Base-by-base conservation (phyloP, 2,888 invertebrate species). In the Branchellion lobata region DNA sequence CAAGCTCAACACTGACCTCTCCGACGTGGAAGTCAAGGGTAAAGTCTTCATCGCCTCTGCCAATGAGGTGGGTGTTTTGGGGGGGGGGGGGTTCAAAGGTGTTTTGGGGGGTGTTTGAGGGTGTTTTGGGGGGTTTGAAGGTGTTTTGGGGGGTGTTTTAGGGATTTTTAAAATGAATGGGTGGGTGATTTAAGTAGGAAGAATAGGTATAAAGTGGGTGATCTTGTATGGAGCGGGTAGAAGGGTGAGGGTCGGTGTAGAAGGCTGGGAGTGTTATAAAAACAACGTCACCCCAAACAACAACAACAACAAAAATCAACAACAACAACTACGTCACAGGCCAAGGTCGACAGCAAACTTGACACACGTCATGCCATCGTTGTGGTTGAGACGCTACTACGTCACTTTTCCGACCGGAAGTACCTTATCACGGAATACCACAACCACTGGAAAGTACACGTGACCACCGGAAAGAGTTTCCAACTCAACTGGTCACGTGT, bases 361-460 rank as follows among this genome's bases (percentile, higher is more conserved):
- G 85, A 87, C 81, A 83, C 85, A 47, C 84, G 84, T 53, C 84
- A 84, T 73, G 84, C 86, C 24, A 84, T 86, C 53, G 82, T 82
- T 68, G 85, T 85, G 24, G 86, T 87, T 75, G 86, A 87, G 84
- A 85, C 82, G 57, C 84, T 85, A 68, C 78, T 87, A 74, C 82
- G 82, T 72, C 85, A 86, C 81, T 84, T 85, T 79, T 81, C 83
- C 72, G 85, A 86, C 82, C 84, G 87, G n/a, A 86, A 86, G 83
- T 84, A 84, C 73, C 82, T 84, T 40, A 82, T 93, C 83, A 91
- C 91, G 82, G 91, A 91, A 83, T 91, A 91, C 85, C 92, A 92
- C 90, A 91, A 92, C 86, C 90, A 90, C 85, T 92, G 92, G 91
- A 91, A 91, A 85, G 91, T 90, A 81, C 91, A 90, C 82, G 90